Evolutionary conservation across 1,140 invertebrate species (phyloP).

Genomic region (Pentalonia nigronervosa): DNA sequence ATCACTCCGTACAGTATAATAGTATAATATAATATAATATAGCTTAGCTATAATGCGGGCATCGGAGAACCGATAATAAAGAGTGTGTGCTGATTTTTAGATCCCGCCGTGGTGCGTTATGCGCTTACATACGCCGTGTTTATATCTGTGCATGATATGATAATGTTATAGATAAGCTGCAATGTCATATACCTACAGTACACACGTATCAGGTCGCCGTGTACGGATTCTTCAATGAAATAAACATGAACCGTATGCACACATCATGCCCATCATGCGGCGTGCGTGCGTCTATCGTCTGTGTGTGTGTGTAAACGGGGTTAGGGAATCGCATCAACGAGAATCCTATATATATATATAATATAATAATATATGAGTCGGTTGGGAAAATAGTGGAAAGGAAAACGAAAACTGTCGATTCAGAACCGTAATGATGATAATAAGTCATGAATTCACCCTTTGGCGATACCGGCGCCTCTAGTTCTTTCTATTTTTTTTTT

Average conservation of each 20-base stretch:
- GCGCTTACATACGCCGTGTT: background rate
- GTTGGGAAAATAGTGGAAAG: constrained; percentile 47
- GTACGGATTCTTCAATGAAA: constrained; percentile 31
- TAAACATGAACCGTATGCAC: constrained; percentile 18
- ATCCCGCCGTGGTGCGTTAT: constrained; percentile 9
- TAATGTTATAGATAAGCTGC: background rate
- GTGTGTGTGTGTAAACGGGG: background rate
- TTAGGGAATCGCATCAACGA: constrained; percentile 39
- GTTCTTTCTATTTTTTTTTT: constrained; percentile 46
- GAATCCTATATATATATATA: background rate
- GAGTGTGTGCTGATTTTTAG: background rate
- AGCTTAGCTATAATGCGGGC: no score
- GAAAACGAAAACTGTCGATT: constrained; percentile 58
- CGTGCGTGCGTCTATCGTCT: background rate
- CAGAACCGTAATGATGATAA: constrained; percentile 55
- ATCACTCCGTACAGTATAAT: no score
- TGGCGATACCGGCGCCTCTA: constrained; percentile 56
- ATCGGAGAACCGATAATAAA: constrained; percentile 5
- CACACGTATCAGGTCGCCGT: background rate
- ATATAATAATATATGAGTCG: background rate
- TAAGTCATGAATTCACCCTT: constrained; percentile 56
- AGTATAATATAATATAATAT: no score
- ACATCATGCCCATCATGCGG: no score
- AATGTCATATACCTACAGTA: background rate
- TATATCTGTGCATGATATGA: background rate